These are phyloP conservation scores for Aricia agestis DNA, from an alignment of 1,140 invertebrate genomes.

Conservation along the genomic window DNA sequence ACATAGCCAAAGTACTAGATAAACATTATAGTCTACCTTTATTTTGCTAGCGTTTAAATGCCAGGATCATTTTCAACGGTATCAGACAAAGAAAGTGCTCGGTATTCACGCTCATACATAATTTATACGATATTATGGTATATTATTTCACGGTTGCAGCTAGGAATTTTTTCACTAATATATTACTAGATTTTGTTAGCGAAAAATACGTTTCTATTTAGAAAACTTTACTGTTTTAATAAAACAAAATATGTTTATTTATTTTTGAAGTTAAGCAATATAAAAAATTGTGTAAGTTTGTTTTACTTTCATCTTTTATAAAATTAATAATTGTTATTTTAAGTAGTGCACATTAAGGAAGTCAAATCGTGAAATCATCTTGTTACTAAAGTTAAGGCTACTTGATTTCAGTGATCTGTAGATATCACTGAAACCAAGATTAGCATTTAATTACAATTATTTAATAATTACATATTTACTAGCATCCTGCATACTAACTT, in stretches of 20 bases:
- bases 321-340: too few relatives aligned
- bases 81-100: constrained; percentile 33
- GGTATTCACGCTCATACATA: constrained; percentile 41
- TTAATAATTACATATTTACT: too few relatives aligned
- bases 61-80: constrained; percentile 27
- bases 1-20: neutral
- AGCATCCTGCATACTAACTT: too few relatives aligned
- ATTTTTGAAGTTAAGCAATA: too few relatives aligned
- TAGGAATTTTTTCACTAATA: constrained; percentile 18
- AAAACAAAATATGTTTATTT: neutral
- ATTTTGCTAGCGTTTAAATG: constrained; percentile 27
- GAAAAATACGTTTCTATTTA: neutral
- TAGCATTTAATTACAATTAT: too few relatives aligned
- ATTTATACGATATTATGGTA: constrained; percentile 42
- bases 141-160: constrained; percentile 35
- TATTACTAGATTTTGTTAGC: constrained; percentile 8
- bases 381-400: too few relatives aligned
- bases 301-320: too few relatives aligned
- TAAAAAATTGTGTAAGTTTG: too few relatives aligned
- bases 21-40: constrained; percentile 14
- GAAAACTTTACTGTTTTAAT: neutral
- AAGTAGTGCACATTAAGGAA: too few relatives aligned
- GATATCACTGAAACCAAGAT: too few relatives aligned
- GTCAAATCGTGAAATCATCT: too few relatives aligned
- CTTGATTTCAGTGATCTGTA: too few relatives aligned